Evolutionary conservation across 92 coral and sea anemone genomes (phyloP).

Genomic region (Chrysogorgia sp.): DNA sequence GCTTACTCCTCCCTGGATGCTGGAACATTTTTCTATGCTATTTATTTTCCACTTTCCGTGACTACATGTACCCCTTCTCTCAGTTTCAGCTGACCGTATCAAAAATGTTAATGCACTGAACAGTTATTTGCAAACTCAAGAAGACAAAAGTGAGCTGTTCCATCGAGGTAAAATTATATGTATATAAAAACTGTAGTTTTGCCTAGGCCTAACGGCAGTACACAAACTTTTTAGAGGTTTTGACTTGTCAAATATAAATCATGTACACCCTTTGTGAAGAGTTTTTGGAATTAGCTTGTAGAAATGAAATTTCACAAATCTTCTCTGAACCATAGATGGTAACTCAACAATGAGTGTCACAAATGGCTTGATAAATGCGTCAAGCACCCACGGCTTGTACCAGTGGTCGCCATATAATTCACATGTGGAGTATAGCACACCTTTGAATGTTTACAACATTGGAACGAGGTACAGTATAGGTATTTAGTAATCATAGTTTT

Average conservation of each 20-base stretch:
- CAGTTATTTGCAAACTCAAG: constrained; percentile 77
- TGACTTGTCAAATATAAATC: too few relatives aligned
- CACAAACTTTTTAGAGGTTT: too few relatives aligned
- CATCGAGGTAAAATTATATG: constrained; percentile 71
- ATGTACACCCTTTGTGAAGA: too few relatives aligned
- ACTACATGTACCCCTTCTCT: too few relatives aligned
- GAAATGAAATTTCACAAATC: background rate
- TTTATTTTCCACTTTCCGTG: too few relatives aligned
- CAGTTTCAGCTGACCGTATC: constrained; percentile 80
- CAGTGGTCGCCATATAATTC: constrained; percentile 78
- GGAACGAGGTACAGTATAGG: constrained; percentile 98
- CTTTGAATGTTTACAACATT: constrained; percentile 87
- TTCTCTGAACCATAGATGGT: background rate
- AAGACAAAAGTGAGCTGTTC: constrained; percentile 67
- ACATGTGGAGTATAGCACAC: constrained; percentile 76
- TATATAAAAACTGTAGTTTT: too few relatives aligned
- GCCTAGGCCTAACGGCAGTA: too few relatives aligned
- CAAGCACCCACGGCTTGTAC: constrained; percentile 47
- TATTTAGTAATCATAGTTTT: too few relatives aligned
- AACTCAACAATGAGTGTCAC: constrained; percentile 9
- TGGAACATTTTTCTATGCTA: too few relatives aligned
- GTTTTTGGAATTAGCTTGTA: too few relatives aligned
- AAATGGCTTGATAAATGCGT: background rate
- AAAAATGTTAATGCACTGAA: constrained; percentile 73
- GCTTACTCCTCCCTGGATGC: too few relatives aligned